Base-by-base conservation (phyloP, 1,140 invertebrate species). In the Stegodyphus dumicola region DNA sequence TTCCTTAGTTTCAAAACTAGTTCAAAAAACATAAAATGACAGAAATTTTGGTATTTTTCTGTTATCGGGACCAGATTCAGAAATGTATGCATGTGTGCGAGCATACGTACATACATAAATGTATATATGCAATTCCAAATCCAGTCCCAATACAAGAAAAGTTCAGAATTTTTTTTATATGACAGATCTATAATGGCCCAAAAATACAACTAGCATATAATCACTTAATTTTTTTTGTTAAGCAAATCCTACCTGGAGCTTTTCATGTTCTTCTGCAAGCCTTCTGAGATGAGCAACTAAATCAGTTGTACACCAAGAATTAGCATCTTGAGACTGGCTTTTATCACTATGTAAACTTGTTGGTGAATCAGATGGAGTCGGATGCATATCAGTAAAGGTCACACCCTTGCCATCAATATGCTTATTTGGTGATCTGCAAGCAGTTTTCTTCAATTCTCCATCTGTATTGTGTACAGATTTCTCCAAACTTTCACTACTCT, bases 251-350 rank as follows among this genome's bases (percentile, higher is more conserved):
- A 86, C 84, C 54, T 86, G 84, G 33, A 86, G 76, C 48, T 78
- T 86, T 48, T 86, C 84, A 78, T 86, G 84, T 54, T 86, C 84
- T 65, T 86, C 84, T 7, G 84, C 78, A 7, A 86, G 75, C 33
- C 84, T 77, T 33, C 65, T 77, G 18, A 86, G 56, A 86, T 86
- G 84, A 71, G 70, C 60, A 18, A 53, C 84, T 33, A 86, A 53
- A 65, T 86, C 84, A 18, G 76, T 66, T 9, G n/a, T 65, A 73
- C 84, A 86, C 84, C 84, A 86, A 6, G 75, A 86, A 65, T 53
- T 86, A 18, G 33, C 54, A 60, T 86, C 76, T 66, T 86, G 84
- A 65, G 75, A 77, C 18, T 78, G 66, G 54, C 84, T 78, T 48
- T 78, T 77, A 65, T 86, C 84, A 78, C 84, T 86, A 33, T 86